phyloP scores from a whole-genome alignment of 2,888 invertebrate species.

The Drosophila meridionalis region DNA sequence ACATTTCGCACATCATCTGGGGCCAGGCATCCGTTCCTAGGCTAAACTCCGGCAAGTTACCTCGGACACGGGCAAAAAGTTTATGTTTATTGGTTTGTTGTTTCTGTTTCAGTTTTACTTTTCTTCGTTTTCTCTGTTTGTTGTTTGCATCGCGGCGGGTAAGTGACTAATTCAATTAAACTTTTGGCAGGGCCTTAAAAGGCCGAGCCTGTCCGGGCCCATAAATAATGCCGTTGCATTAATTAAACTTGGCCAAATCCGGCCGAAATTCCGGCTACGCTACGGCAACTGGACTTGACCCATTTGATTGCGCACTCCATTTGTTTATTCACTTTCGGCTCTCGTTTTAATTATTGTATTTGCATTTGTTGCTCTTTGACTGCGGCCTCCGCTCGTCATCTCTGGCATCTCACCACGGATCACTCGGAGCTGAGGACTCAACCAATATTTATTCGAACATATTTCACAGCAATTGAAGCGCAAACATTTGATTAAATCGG shows the following conservation, averaged over 20 bases:
- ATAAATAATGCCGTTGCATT: constrained; percentile 73
- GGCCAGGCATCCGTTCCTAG: not conserved
- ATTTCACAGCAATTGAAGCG: not conserved
- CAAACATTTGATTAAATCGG: not conserved
- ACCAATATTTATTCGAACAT: not conserved
- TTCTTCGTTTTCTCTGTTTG: not conserved
- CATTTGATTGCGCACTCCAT: constrained; percentile 28
- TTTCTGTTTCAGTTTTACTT: constrained; percentile 4
- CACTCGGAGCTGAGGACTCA: not conserved
- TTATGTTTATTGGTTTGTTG: constrained; percentile 32
- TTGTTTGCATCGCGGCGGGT: constrained; percentile 17
- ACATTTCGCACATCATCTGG: constrained; percentile 33
- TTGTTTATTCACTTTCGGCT: constrained; percentile 62
- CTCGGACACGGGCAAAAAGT: constrained; percentile 6
- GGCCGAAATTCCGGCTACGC: constrained; percentile 18
- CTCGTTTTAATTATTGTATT: constrained; percentile 72
- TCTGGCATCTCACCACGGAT: not conserved
- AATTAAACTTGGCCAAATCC: constrained; percentile 57
- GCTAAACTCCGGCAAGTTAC: not conserved
- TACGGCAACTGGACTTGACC: constrained; percentile 6
- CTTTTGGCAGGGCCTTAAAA: constrained; percentile 42
- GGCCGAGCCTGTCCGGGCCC: constrained; percentile 36
- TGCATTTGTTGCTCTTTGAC: constrained; percentile 52
- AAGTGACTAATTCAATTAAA: constrained; percentile 72
- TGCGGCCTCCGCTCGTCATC: not conserved